These are phyloP conservation scores for Sinocyclocheilus maitianheensis DNA, from an alignment of 2,113 vertebrate genomes.

Conservation along the genomic window DNA sequence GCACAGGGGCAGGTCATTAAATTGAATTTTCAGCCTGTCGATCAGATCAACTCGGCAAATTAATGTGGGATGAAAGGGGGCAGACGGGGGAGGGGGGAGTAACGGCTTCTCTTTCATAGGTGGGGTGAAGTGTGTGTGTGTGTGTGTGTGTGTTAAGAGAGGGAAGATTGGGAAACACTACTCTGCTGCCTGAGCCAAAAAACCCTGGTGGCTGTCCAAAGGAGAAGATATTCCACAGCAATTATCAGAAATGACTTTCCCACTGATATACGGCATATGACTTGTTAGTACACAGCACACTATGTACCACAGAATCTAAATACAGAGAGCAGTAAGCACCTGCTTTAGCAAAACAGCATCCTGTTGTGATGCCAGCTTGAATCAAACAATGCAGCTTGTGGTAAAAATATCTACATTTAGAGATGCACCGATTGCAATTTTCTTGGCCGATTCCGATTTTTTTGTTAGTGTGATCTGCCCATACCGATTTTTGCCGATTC, in stretches of 20 bases:
- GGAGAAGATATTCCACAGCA: slow-evolving; percentile 6
- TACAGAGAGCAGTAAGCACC: not conserved
- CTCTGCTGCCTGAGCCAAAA: not conserved
- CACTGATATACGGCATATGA: not conserved
- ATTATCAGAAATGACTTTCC: slow-evolving; percentile 18
- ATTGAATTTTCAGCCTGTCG: slow-evolving; percentile 82
- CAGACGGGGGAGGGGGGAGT: slow-evolving; percentile 31
- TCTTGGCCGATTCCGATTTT: too few species aligned
- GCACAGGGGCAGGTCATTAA: slow-evolving; percentile 81
- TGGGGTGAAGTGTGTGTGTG: not conserved
- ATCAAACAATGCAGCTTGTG: not conserved
- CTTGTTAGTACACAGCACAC: not conserved
- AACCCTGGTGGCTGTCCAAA: not conserved
- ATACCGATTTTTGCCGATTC: too few species aligned
- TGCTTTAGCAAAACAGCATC: slow-evolving; percentile 5
- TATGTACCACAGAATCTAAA: not conserved
- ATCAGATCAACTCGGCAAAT: slow-evolving; percentile 79
- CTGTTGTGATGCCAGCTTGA: not conserved
- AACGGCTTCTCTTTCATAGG: slow-evolving; percentile 26
- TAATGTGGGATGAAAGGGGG: slow-evolving; percentile 74
- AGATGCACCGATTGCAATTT: too few species aligned
- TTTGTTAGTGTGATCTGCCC: too few species aligned
- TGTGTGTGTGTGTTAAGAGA: slow-evolving; percentile 11
- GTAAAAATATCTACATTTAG: not conserved
- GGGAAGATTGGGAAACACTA: slow-evolving; percentile 15